Evolutionary conservation across 2,797 vertebrate species (phyloP).

Genomic region (Tokudaia tokunoshimensis): DNA sequence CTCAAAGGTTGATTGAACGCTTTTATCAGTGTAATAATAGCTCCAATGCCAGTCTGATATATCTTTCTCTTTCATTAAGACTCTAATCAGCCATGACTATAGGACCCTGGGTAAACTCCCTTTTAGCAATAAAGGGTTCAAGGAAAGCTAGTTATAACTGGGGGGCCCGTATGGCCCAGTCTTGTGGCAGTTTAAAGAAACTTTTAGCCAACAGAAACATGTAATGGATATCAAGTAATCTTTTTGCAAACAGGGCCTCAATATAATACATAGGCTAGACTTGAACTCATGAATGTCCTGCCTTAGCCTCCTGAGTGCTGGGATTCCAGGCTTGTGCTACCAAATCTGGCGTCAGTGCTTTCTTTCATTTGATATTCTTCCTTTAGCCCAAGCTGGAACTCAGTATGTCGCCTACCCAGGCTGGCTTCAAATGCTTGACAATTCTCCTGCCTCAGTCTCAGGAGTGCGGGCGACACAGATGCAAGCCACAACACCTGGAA

Average conservation of each 20-base stretch:
- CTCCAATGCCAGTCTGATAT: neutral
- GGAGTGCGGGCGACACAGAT: neutral
- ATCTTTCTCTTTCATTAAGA: constrained; percentile 42
- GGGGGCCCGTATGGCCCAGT: neutral
- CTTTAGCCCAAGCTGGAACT: neutral
- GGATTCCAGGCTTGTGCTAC: neutral
- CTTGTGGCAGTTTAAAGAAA: constrained; percentile 48
- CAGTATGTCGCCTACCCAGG: neutral
- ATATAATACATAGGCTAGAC: neutral
- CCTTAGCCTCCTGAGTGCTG: neutral
- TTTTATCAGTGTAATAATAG: constrained; percentile 27
- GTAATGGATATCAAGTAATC: neutral
- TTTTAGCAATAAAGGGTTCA: constrained; percentile 14
- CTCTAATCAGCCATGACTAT: neutral
- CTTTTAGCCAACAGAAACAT: constrained; percentile 1
- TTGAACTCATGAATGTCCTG: neutral
- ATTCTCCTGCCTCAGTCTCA: neutral
- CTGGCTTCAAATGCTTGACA: neutral
- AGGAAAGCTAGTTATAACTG: constrained; percentile 13
- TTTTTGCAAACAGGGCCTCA: neutral
- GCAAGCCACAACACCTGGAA: neutral
- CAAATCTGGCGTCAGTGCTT: neutral
- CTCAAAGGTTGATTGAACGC: constrained; percentile 52
- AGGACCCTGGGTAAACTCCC: neutral
- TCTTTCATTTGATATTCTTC: neutral